A percentile compares a stretch with the other conserved stretches of the same genome.
Evolutionary conservation across 2,888 invertebrate genomes (phyloP).

Genomic region (Synanthedon myopaeformis): DNA sequence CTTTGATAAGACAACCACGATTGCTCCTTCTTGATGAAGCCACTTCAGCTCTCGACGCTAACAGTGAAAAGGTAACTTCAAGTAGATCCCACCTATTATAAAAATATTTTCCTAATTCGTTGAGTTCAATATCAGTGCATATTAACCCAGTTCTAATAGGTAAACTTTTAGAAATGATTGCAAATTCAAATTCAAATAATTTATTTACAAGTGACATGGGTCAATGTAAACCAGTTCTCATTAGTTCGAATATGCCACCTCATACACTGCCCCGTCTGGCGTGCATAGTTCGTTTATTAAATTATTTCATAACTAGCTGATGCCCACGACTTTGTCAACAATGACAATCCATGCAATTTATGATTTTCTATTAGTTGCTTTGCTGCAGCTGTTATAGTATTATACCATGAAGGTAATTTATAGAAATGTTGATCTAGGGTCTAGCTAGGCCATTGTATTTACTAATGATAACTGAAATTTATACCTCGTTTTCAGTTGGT

Average conservation of each 20-base stretch:
- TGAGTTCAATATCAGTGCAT: background rate
- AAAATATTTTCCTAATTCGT: background rate
- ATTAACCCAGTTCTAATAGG: background rate
- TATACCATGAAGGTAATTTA: too few species aligned
- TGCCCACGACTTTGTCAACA: background rate
- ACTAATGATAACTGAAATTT: slow-evolving; percentile 4
- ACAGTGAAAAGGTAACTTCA: slow-evolving; percentile 72
- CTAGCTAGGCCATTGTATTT: too few species aligned
- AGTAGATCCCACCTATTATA: slow-evolving; percentile 2
- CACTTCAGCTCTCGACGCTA: slow-evolving; percentile 76
- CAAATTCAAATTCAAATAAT: too few species aligned
- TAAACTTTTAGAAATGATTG: background rate
- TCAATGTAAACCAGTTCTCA: too few species aligned
- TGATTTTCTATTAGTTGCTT: too few species aligned
- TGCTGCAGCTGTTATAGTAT: too few species aligned
- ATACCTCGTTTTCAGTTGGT: slow-evolving; percentile 67
- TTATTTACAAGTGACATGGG: too few species aligned
- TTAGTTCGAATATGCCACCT: too few species aligned
- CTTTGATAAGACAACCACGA: slow-evolving; percentile 74
- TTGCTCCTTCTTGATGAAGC: slow-evolving; percentile 78
- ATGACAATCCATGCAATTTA: too few species aligned
- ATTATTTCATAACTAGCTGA: background rate
- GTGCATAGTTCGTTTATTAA: too few species aligned
- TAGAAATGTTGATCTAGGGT: too few species aligned
- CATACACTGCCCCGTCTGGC: too few species aligned